These are phyloP conservation scores for Formica selysi DNA, from an alignment of 1,140 invertebrate species.

Conservation along the genomic window DNA sequence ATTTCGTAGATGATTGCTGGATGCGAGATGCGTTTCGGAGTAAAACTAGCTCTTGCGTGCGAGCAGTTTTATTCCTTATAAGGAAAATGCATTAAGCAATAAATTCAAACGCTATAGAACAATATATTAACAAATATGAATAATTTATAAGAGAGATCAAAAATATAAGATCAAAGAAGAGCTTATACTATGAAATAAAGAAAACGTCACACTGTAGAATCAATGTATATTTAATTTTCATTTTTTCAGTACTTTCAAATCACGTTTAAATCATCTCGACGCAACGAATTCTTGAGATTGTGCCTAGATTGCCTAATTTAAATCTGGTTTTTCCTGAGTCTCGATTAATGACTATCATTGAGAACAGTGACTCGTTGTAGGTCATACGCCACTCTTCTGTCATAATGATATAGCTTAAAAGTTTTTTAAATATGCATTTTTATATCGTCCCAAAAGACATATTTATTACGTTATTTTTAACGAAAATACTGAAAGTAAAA, in stretches of 20 bases:
- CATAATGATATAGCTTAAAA: not conserved
- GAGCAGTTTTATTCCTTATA: not conserved
- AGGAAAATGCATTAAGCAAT: not conserved
- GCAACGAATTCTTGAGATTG: conserved; percentile 59
- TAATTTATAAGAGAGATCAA: not conserved
- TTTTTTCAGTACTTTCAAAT: conserved; percentile 15
- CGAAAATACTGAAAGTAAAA: not conserved
- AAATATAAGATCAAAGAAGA: not conserved
- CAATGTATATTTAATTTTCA: not conserved
- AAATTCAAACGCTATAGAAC: not conserved
- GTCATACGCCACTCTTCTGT: conserved; percentile 70
- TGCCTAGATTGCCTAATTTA: conserved; percentile 70
- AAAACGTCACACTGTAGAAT: not conserved
- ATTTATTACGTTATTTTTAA: not conserved
- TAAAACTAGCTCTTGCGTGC: not conserved
- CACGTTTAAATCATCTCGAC: conserved; percentile 57
- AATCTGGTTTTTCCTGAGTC: conserved; percentile 69
- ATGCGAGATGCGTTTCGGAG: not conserved
- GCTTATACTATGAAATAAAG: not conserved
- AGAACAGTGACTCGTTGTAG: conserved; percentile 71
- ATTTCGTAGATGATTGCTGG: not conserved
- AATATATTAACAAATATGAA: not conserved
- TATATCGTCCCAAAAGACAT: not conserved
- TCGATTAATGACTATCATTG: conserved; percentile 77
- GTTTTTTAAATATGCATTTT: conserved; percentile 9